Evolutionary conservation across 2,888 invertebrate genomes (phyloP), one percentile per base, ranked within the genome.

Genomic region (Acanthopleura granulata): DNA sequence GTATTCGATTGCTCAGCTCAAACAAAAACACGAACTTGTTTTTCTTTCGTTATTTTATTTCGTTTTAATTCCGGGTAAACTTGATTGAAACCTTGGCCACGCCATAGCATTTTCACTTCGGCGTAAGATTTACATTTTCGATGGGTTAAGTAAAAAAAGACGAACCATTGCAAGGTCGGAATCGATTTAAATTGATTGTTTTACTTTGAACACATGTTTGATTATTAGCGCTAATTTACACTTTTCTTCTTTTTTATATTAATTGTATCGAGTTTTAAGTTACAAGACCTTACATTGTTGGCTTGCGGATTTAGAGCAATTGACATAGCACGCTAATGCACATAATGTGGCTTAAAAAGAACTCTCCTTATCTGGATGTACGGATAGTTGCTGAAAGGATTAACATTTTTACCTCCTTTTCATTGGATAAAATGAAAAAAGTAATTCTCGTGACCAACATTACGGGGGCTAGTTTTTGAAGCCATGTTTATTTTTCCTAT

Each of bases 61-160:
- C 40, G 40, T 57, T 57, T 57, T 57, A n/a, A 57, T n/a, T 57
- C 57, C 57, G 57, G 57, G 66, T 27, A 66, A 22, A 66, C 66
- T 22, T 66, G 66, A 27, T 22, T 66, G 22, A 25, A 57, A 66
- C 66, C 66, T 66, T 66, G 66, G 29, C 22, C 27, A 27, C 25
- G 22, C 29, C 66, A 15, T 18, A 12, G 66, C 16, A 1, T 27
- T 66, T 66, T 66, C 29, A 27, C 22, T 22, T 66, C 66, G 16
- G 27, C 16, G 29, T 25, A 16, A 16, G 15, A 66, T 66, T 66
- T 66, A 66, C 29, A 22, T 66, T 22, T 25, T 27, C 25, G 1
- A 27, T 14, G 16, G 27, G 66, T 27, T 27, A 66, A 27, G 66
- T 27, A 66, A 66, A 66, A 66, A 66, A 18, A 18, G 6, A 57